Base-by-base conservation (phyloP, 1,140 invertebrate genomes). In the Dendroctonus valens region DNA sequence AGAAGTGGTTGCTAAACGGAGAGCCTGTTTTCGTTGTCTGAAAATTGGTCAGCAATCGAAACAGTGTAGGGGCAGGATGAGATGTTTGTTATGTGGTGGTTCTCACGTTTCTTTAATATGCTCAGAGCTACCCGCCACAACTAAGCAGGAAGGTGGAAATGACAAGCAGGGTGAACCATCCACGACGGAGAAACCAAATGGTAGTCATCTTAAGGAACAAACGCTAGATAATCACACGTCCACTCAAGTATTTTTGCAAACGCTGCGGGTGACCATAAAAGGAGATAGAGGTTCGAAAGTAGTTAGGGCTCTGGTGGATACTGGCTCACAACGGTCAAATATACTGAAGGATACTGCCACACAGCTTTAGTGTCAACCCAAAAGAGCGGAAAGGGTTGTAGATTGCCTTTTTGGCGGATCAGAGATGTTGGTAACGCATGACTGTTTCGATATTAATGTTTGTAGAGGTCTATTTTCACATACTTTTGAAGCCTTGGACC, bases 351-450 rank as follows among this genome's bases (percentile, higher is more conserved):
- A 40, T 7, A 57, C 54, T 9, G 15, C 54, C 7, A 57, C 7
- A n/a, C 38, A 42, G n/a, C 41, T 57, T 39, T 14, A 39, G 2
- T 39, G 2, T 11, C 11, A n/a, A 40, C 41, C 54, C 8, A 57
- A 57, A 57, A 8, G 41, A 8, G 7, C 8, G 15, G 15, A 8
- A 2, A 41, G 6, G 12, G 12, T 57, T 40, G 40, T 38, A 9
- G 3, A 55, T 49, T 41, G 52, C 59, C 9, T 57, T 37, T 52
- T 63, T 70, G 37, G 69, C 58, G 41, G 69, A 68, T 26, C 11
- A 26, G 7, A 5, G 46, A 1, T 65, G 59, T 26, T 54, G 0
- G 38, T 65, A 6, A 42, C 0, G 9, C 38, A 54, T 14, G 48
- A 65, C 49, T 8, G 8, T 38, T 26, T 38, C 40, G 52, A 54